A percentile compares a stretch with the other conserved stretches of the same genome.
phyloP scores from a whole-genome alignment of 2,888 invertebrate species.

The Pseudococcus viburni region DNA sequence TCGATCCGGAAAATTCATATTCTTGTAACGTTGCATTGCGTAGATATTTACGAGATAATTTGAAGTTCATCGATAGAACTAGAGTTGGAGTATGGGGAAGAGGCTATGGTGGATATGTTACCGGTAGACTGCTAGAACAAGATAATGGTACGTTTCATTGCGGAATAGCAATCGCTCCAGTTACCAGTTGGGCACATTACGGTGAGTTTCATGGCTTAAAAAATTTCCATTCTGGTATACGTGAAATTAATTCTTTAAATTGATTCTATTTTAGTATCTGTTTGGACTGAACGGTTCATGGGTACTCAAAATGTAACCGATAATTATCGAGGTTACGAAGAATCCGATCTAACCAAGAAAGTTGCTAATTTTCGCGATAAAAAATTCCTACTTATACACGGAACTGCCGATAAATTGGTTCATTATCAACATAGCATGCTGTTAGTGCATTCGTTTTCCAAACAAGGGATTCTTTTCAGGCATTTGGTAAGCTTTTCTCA shows the following conservation, averaged over 20 bases:
- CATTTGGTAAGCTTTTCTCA: conserved; percentile 78
- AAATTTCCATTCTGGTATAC: not conserved
- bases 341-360: conserved; percentile 83
- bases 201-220: conserved; percentile 69
- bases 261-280: conserved; percentile 78
- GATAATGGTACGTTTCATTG: conserved; percentile 87
- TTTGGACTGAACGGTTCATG: conserved; percentile 91
- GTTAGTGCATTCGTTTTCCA: conserved; percentile 86
- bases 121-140: conserved; percentile 84
- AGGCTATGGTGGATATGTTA: conserved; percentile 91
- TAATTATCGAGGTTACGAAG: conserved; percentile 80
- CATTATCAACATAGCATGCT: conserved; percentile 91
- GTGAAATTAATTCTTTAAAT: too few relatives aligned
- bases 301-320: conserved; percentile 79
- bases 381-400: conserved; percentile 77
- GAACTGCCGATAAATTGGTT: conserved; percentile 87
- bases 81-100: conserved; percentile 89
- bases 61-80: conserved; percentile 85
- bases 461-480: conserved; percentile 85
- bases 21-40: not conserved
- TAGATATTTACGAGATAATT: conserved; percentile 82
- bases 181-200: conserved; percentile 81
- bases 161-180: conserved; percentile 88
- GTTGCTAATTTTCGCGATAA: conserved; percentile 80
- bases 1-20: not conserved